Evolutionary conservation across 2,888 invertebrate genomes (phyloP), one percentile per base, ranked within the genome.

Genomic region (Cataglyphis altisquamis): DNA sequence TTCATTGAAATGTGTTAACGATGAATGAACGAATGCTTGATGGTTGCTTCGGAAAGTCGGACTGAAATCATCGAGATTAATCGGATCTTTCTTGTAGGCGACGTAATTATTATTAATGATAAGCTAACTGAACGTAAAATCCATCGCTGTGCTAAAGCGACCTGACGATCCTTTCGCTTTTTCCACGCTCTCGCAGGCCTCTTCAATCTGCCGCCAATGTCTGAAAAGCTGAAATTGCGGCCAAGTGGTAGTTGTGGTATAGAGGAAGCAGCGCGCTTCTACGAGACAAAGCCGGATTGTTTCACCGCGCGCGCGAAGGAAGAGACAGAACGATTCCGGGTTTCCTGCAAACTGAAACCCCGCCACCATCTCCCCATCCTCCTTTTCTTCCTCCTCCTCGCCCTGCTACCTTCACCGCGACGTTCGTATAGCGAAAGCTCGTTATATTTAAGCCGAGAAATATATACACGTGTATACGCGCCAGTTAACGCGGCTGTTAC

Each of bases 371-470:
- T 25, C 66, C 48, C 82, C 81, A 45, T 18, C 39, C 62, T 64
- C 57, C 32, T 57, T 36, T 70, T 82, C 57, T 55, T 25, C 52
- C 21, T 12, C 25, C 48, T 55, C 36, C 21, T 29, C 62, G n/a
- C 9, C 60, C 80, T 39, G 25, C 39, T 72, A 32, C 55, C 70
- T 72, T 52, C 55, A 39, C 41, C 78, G 32, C 78, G 57, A 68
- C 25, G 75, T 66, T 75, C 57, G 68, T 18, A 18, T 32, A 48
- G 52, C 48, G 87, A 84, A 86, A 84, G 82, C 88, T 81, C 83
- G 84, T 83, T 82, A 83, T 52, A 82, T 86, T 84, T 73, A 60
- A 83, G 77, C 77, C 60, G 75, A 77, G 86, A 83, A 86, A 84
- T 55, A 63, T 66, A 78, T 57, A 45, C 68, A 74, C 68, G 64